phyloP scores from a whole-genome alignment of 2,113 vertebrate species.

The Perognathus longimembris region DNA sequence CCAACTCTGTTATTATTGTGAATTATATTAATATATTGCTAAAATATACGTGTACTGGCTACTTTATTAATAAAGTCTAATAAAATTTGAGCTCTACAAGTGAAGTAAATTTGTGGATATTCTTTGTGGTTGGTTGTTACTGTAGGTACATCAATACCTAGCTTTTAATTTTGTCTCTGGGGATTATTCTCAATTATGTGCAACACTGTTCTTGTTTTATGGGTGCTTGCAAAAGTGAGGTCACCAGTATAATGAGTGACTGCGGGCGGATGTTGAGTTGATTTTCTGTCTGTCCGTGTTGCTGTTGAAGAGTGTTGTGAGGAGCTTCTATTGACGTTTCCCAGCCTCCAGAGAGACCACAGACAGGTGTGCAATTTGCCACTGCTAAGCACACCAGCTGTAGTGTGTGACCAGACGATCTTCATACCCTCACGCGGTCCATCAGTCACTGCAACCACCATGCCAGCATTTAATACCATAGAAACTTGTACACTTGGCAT shows the following conservation, averaged over 20 bases:
- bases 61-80: not conserved
- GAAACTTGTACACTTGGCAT: not conserved
- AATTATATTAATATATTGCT: too few species aligned
- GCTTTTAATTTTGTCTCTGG: not conserved
- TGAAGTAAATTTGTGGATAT: not conserved
- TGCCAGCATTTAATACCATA: not conserved
- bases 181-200: not conserved
- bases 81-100: not conserved
- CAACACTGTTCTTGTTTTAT: not conserved
- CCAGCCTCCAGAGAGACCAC: not conserved
- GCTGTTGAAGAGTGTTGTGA: not conserved
- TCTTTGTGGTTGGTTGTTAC: accelerated
- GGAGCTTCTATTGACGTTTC: accelerated
- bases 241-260: accelerated
- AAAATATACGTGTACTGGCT: not conserved
- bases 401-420: too few species aligned
- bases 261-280: not conserved
- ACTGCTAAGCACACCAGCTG: not conserved
- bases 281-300: not conserved
- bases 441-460: too few species aligned
- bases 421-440: too few species aligned
- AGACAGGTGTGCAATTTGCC: accelerated
- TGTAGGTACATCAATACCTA: not conserved
- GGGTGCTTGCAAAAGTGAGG: accelerated
- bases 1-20: not conserved